Percentiles rank a stretch among this genome's conserved stretches.
Evolutionary conservation across 2,888 invertebrate genomes (phyloP).

Genomic region (Himalopsyche anomala): DNA sequence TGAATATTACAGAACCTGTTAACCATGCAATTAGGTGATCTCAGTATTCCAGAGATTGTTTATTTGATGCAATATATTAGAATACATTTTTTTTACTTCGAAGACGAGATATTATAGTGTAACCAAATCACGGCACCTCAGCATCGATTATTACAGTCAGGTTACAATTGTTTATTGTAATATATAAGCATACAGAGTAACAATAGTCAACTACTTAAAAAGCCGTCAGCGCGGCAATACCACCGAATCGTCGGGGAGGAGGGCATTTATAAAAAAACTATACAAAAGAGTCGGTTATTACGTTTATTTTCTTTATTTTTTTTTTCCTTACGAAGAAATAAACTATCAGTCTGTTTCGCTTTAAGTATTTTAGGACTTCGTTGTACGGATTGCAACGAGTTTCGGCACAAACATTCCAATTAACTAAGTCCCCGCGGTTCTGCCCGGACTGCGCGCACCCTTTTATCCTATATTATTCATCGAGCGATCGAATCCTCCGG

Average conservation of each 20-base stretch:
- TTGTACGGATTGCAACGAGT: conserved; percentile 59
- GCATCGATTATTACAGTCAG: conserved; percentile 5
- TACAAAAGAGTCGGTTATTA: conserved; percentile 57
- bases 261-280: conserved; percentile 61
- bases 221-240: not conserved
- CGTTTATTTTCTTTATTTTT: conserved; percentile 33
- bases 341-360: conserved; percentile 63
- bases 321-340: conserved; percentile 57
- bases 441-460: conserved; percentile 15
- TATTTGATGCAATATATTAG: no score
- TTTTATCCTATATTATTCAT: not conserved
- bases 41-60: no score
- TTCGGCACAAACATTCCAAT: conserved; percentile 35
- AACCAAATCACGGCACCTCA: not conserved
- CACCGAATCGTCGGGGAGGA: conserved; percentile 45
- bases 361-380: conserved; percentile 62
- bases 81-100: no score
- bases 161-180: conserved; percentile 7
- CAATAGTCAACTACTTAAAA: conserved; percentile 15
- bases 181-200: conserved; percentile 17
- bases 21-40: no score
- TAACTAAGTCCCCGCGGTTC: not conserved
- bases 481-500: no score
- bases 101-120: no score
- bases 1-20: no score